These are phyloP conservation scores for Oryctes rhinoceros DNA, from an alignment of 1,140 invertebrate genomes.

Conservation along the genomic window DNA sequence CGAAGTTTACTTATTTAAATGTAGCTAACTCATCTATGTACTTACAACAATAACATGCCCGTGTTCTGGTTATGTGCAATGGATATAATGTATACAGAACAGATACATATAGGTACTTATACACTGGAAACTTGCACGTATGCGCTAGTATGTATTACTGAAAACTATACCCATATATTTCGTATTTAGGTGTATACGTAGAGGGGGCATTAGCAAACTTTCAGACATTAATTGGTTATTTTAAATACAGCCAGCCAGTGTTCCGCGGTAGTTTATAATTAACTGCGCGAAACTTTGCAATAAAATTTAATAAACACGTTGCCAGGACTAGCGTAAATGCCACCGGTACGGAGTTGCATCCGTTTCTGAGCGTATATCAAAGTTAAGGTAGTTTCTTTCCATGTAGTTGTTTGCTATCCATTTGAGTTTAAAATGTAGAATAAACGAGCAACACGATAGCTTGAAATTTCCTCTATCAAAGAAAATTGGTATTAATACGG, in stretches of 20 bases:
- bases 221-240: conserved; percentile 19
- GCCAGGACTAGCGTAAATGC: background rate
- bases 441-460: too few relatives aligned
- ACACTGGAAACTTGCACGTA: background rate
- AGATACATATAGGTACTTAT: background rate
- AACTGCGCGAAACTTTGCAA: conserved; percentile 14
- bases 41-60: background rate
- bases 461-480: too few relatives aligned
- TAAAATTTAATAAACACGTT: conserved; percentile 16
- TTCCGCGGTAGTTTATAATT: background rate
- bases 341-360: background rate
- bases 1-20: background rate
- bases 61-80: background rate
- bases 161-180: conserved; percentile 20
- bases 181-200: background rate
- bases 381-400: conserved; percentile 18
- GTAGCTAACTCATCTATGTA: conserved; percentile 10
- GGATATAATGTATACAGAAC: background rate
- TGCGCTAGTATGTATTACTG: background rate
- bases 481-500: too few relatives aligned
- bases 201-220: background rate
- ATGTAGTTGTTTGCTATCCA: background rate
- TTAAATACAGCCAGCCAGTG: conserved; percentile 7
- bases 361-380: background rate
- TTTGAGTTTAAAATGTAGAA: background rate